Conservation (phyloP, 30 jellyfish, hydroid and myxozoan species). For the Aurelia sp. region DNA sequence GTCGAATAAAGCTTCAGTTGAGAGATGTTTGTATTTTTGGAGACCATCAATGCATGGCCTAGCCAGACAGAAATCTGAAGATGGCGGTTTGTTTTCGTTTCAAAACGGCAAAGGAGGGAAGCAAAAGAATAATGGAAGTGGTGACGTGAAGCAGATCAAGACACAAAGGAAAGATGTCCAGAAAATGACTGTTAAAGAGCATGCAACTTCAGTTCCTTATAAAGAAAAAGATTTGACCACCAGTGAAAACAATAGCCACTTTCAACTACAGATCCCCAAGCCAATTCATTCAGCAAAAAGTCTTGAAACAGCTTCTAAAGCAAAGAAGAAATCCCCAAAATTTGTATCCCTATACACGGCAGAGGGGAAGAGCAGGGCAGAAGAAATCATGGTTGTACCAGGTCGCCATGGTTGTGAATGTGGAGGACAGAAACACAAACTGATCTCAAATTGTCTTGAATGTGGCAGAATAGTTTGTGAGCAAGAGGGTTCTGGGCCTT, state of each 20-base stretch:
- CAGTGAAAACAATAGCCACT: neutral
- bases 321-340: slow-evolving; percentile 65
- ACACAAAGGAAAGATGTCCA: slow-evolving; percentile 9
- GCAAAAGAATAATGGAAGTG: slow-evolving; percentile 5
- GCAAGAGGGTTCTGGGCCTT: slow-evolving; percentile 99
- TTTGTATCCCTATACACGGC: slow-evolving; percentile 89
- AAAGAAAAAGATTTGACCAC: slow-evolving; percentile 28
- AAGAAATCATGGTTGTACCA: slow-evolving; percentile 80
- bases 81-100: slow-evolving; percentile 1
- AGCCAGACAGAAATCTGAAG: neutral
- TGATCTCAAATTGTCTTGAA: slow-evolving; percentile 88
- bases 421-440: slow-evolving; percentile 91
- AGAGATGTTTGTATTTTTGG: slow-evolving; percentile 56
- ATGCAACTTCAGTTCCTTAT: slow-evolving; percentile 33
- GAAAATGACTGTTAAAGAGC: slow-evolving; percentile 14
- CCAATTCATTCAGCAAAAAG: neutral
- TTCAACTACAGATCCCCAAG: neutral
- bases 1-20: neutral
- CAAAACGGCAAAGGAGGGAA: neutral
- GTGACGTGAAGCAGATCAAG: neutral
- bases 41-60: slow-evolving; percentile 39
- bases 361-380: slow-evolving; percentile 84
- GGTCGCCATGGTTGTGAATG: slow-evolving; percentile 96
- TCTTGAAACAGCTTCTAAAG: neutral
- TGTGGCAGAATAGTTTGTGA: slow-evolving; percentile 99